Evolutionary conservation across 53 echinoderm and acorn worm species (phyloP).

Genomic region (Holothuria scabra): DNA sequence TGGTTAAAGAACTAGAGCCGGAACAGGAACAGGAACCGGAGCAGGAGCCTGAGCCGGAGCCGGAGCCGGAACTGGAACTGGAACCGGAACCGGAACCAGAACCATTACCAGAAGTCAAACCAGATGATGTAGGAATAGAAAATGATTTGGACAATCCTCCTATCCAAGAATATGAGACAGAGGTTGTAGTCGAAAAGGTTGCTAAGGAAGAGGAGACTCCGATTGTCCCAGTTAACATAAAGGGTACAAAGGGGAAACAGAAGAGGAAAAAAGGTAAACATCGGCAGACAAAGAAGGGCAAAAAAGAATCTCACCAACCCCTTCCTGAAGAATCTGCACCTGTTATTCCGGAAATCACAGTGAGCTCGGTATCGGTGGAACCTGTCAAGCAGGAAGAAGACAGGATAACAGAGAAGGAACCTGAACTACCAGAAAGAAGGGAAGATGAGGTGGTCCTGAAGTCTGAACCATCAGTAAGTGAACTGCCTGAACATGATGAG

Average conservation of each 20-base stretch:
- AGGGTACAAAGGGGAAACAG: conserved; percentile 40
- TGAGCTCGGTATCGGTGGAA: conserved; percentile 4
- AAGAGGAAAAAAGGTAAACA: conserved; percentile 54
- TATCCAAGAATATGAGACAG: conserved; percentile 37
- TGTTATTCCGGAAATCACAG: conserved; percentile 23
- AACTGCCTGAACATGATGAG: not conserved
- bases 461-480: not conserved
- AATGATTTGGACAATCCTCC: no score
- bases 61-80: no score
- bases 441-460: not conserved
- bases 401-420: conserved; percentile 1
- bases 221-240: not conserved
- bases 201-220: conserved; percentile 5
- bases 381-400: not conserved
- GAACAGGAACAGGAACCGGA: conserved; percentile 40
- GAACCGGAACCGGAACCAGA: conserved; percentile 54
- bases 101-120: conserved; percentile 25
- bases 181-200: conserved; percentile 19
- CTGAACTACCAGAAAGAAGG: not conserved
- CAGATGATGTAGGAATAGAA: no score
- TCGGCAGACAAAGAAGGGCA: conserved; percentile 49
- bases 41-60: conserved; percentile 19
- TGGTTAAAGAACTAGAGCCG: not conserved
- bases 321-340: not conserved
- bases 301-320: not conserved